A percentile compares a stretch with the other conserved stretches of the same genome.
Evolutionary conservation across 1,140 invertebrate genomes (phyloP).

Genomic region (Heterodera carotae): DNA sequence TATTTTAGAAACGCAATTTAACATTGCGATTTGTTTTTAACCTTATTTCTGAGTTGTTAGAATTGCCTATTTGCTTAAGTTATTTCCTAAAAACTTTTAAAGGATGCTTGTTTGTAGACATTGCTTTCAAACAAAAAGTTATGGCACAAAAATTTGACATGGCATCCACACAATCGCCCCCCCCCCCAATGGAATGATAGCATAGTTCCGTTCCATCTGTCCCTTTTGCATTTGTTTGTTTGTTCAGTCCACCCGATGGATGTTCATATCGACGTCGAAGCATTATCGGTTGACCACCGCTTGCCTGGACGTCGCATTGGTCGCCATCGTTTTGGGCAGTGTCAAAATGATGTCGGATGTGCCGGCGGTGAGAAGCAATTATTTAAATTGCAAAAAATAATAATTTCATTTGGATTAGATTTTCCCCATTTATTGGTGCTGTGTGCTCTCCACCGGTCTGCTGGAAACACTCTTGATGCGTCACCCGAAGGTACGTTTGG

Average conservation of each 20-base stretch:
- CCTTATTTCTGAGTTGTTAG: no score
- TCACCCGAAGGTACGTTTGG: conserved; percentile 47
- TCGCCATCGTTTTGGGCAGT: background rate
- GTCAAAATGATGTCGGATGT: background rate
- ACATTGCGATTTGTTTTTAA: no score
- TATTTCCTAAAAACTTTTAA: no score
- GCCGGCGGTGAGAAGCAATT: background rate
- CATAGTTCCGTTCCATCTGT: background rate
- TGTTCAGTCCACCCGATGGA: background rate
- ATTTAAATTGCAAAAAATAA: no score
- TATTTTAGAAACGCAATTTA: no score
- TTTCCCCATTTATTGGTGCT: conserved; percentile 59
- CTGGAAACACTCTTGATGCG: conserved; percentile 52
- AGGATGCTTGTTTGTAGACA: no score
- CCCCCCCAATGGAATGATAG: no score
- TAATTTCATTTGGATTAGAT: conserved; percentile 54
- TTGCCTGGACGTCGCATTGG: background rate
- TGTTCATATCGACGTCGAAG: background rate
- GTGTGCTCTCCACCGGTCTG: conserved; percentile 50
- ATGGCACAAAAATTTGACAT: no score
- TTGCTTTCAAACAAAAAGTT: no score
- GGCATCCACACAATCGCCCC: no score
- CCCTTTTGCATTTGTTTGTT: no score
- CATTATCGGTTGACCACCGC: background rate
- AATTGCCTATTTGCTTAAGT: no score